These are phyloP conservation scores for Taxidea taxus DNA, from an alignment of 2,113 vertebrate genomes.

Conservation along the genomic window DNA sequence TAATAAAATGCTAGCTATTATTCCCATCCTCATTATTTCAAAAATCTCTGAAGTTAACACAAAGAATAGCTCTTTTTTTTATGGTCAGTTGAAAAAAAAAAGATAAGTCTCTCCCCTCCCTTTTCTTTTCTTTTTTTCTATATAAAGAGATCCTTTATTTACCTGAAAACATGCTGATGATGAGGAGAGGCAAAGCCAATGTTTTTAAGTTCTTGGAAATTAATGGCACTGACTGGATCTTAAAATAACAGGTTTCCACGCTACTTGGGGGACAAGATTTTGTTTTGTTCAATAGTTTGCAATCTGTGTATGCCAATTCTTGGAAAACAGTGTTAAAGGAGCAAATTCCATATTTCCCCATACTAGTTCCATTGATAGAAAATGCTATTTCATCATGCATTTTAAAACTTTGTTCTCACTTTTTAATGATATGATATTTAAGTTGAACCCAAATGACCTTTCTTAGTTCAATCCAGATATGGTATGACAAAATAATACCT, in stretches of 20 bases:
- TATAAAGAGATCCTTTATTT: background rate
- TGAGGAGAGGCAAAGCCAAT: background rate
- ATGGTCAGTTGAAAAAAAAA: background rate
- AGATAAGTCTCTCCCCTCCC: too few relatives aligned
- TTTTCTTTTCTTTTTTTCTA: background rate
- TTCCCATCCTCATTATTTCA: background rate
- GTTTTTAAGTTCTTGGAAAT: conserved; percentile 20
- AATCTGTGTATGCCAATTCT: background rate
- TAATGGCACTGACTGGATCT: background rate
- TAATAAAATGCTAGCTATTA: background rate
- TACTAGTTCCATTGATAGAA: background rate
- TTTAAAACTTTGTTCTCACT: conserved; percentile 4
- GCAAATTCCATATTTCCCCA: background rate
- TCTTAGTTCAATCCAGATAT: background rate
- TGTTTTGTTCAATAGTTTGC: background rate
- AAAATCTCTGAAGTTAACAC: background rate
- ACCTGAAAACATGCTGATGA: background rate
- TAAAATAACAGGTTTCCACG: background rate
- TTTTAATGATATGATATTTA: background rate
- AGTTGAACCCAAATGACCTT: background rate
- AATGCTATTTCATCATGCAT: background rate
- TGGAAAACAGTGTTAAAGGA: background rate
- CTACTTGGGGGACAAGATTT: background rate
- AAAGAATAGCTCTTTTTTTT: background rate
- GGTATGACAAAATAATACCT: background rate